Evolutionary conservation across 2,113 vertebrate species (phyloP).

Genomic region (Cottus gobio): DNA sequence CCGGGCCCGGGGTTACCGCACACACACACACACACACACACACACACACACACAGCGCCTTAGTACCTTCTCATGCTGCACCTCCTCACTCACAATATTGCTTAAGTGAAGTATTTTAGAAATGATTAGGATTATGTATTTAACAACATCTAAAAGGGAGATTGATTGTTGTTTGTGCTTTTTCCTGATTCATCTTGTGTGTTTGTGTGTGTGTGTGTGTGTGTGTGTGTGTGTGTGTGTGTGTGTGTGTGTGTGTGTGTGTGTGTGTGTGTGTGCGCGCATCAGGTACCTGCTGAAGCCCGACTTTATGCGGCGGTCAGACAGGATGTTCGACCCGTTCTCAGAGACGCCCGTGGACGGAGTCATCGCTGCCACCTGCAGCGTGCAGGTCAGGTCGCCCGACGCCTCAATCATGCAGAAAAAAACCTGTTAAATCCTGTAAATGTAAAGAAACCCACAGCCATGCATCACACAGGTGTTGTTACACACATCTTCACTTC

Average conservation of each 20-base stretch:
- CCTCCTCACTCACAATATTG: not conserved
- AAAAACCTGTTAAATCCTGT: not conserved
- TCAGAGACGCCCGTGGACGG: conserved; percentile 99
- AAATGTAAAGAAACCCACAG: not conserved
- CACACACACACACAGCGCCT: conserved; percentile 1
- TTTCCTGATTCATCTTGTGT: not conserved
- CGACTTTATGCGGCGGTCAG: conserved; percentile 97
- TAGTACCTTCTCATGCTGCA: not conserved
- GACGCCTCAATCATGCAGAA: not conserved
- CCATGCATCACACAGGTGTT: not conserved
- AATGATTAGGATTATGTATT: not conserved
- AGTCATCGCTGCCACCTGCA: conserved; percentile 97
- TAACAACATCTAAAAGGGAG: not conserved
- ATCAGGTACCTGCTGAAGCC: conserved; percentile 94
- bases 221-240: not conserved
- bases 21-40: conserved; percentile 4
- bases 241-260: not conserved
- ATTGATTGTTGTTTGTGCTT: not conserved
- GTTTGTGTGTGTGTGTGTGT: not conserved
- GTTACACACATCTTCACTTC: not conserved
- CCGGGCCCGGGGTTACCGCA: conserved; percentile 33
- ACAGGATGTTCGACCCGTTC: conserved; percentile 97
- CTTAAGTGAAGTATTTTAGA: not conserved
- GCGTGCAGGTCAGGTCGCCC: conserved; percentile 89
- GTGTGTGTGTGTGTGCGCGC: not conserved